Evolutionary conservation across 2,113 vertebrate genomes (phyloP).

Genomic region (Anarrhichthys ocellatus): DNA sequence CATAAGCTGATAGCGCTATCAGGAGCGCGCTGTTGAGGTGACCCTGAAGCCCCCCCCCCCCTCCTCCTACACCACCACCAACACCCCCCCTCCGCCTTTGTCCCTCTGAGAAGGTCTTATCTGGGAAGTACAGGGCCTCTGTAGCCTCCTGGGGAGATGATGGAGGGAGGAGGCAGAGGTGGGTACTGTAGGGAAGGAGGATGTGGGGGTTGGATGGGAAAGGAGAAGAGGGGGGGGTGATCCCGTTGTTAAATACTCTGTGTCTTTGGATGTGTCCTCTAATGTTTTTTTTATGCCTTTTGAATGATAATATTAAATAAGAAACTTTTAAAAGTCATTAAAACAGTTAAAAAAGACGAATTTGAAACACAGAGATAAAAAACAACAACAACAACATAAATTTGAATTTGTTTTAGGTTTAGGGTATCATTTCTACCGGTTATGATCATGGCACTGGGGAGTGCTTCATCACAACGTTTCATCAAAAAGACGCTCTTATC

Average conservation of each 20-base stretch:
- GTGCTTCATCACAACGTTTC: no score
- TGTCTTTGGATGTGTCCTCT: constrained; percentile 76
- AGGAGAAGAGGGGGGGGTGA: constrained; percentile 9
- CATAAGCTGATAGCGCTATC: constrained; percentile 86
- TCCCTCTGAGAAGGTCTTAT: constrained; percentile 78
- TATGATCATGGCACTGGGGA: neutral
- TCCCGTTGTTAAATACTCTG: constrained; percentile 39
- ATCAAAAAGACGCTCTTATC: no score
- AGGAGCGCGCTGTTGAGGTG: constrained; percentile 79
- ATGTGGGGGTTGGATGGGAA: constrained; percentile 17
- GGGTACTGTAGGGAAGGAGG: constrained; percentile 35
- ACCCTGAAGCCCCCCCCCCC: constrained; percentile 73
- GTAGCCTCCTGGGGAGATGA: constrained; percentile 76
- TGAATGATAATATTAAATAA: constrained; percentile 30
- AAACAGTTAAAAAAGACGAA: neutral
- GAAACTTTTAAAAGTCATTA: constrained; percentile 38
- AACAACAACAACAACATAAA: no score
- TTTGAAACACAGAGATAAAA: neutral
- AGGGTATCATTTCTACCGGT: neutral
- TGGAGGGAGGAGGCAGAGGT: constrained; percentile 64
- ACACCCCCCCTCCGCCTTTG: constrained; percentile 40
- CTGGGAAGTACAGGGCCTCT: constrained; percentile 79
- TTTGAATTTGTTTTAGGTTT: no score
- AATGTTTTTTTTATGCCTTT: constrained; percentile 52
- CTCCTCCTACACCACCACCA: constrained; percentile 32